These are phyloP conservation scores for Triplophysa siluroides DNA, from an alignment of 2,113 vertebrate species.

Conservation along the genomic window DNA sequence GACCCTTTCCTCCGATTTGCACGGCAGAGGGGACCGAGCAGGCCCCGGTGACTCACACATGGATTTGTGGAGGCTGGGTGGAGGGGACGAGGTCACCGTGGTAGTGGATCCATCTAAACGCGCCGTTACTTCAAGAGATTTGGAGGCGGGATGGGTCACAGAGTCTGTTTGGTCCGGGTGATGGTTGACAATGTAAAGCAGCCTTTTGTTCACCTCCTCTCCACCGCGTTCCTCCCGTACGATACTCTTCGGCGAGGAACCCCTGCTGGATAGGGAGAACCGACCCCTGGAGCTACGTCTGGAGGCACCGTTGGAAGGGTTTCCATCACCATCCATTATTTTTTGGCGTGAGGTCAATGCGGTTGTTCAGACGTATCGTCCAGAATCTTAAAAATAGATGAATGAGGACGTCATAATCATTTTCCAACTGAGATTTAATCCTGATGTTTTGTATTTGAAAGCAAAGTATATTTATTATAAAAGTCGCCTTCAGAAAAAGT, in stretches of 20 bases:
- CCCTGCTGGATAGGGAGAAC: constrained; percentile 67
- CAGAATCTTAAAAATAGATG: neutral
- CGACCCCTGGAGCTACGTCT: constrained; percentile 60
- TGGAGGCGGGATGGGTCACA: constrained; percentile 58
- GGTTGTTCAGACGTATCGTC: neutral
- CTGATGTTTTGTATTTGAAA: neutral
- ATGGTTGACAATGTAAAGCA: constrained; percentile 66
- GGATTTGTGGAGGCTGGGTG: constrained; percentile 62
- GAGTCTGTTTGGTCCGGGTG: constrained; percentile 60
- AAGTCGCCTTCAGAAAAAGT: neutral
- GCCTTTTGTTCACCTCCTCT: constrained; percentile 62
- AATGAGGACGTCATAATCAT: neutral
- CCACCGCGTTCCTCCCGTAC: constrained; percentile 51
- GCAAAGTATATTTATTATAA: neutral
- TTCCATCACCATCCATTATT: constrained; percentile 50
- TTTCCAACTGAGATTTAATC: neutral
- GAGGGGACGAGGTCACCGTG: neutral
- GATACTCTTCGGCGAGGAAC: constrained; percentile 59
- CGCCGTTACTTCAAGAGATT: constrained; percentile 43
- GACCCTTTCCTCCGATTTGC: constrained; percentile 35
- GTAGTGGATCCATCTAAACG: constrained; percentile 20
- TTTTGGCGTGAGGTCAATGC: neutral
- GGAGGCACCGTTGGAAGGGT: constrained; percentile 60
- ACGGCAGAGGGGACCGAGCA: neutral
- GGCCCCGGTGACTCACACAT: neutral